These are phyloP conservation scores for Lineus longissimus DNA, from an alignment of 1,140 invertebrate genomes.

Conservation along the genomic window DNA sequence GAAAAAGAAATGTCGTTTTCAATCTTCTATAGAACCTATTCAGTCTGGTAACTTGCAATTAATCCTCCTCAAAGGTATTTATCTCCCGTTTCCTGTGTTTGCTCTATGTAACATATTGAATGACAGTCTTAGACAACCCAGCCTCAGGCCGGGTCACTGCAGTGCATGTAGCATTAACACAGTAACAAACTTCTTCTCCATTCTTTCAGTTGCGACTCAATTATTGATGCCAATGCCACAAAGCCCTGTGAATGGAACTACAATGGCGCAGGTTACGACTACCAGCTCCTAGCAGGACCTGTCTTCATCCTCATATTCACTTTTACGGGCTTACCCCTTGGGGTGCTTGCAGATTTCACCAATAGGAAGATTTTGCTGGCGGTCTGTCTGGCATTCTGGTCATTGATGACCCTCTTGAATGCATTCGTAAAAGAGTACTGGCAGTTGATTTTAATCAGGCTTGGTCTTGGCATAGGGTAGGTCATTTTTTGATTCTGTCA, in stretches of 20 bases:
- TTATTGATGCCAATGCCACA: constrained; percentile 50
- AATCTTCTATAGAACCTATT: too few species aligned
- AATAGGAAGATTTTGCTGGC: constrained; percentile 68
- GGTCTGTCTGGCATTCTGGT: constrained; percentile 74
- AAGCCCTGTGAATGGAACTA: constrained; percentile 84
- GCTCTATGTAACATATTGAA: too few species aligned
- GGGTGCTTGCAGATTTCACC: constrained; percentile 76
- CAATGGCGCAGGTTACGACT: constrained; percentile 85
- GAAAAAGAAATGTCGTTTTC: too few species aligned
- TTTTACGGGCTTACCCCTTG: constrained; percentile 76
- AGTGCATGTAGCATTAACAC: too few species aligned
- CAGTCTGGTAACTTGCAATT: too few species aligned
- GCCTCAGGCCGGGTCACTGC: too few species aligned
- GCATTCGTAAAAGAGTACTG: constrained; percentile 81
- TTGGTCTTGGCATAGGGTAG: constrained; percentile 79
- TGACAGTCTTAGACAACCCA: too few species aligned
- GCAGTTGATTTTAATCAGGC: constrained; percentile 81
- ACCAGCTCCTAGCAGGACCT: constrained; percentile 87
- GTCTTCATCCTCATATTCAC: constrained; percentile 89
- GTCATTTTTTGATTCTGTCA: too few species aligned
- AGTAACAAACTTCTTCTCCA: not conserved
- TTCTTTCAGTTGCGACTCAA: constrained; percentile 45
- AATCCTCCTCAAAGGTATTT: too few species aligned
- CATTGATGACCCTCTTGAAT: constrained; percentile 76
- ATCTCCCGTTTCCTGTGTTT: too few species aligned